Percentiles rank a stretch among this genome's conserved stretches.
Evolutionary conservation across 2,888 invertebrate species (phyloP).

Genomic region (Acanthacorydalis orientalis): DNA sequence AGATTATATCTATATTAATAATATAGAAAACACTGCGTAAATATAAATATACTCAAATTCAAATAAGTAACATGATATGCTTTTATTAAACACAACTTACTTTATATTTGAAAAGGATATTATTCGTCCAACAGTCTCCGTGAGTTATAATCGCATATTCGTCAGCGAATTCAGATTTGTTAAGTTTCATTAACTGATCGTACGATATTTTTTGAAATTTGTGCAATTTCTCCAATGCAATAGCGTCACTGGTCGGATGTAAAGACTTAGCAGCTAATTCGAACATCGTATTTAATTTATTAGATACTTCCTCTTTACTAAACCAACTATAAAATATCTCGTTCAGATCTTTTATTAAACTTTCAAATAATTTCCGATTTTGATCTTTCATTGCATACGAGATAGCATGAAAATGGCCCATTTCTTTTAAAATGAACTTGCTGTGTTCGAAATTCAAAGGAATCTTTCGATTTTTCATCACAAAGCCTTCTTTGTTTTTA

Average conservation of each 20-base stretch:
- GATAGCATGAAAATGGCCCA: conserved; percentile 18
- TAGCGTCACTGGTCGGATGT: conserved; percentile 7
- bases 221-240: conserved; percentile 8
- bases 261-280: conserved; percentile 9
- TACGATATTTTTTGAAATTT: conserved; percentile 7
- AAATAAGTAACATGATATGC: too few species aligned
- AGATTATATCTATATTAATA: too few species aligned
- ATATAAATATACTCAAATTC: too few species aligned
- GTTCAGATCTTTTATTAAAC: conserved; percentile 9
- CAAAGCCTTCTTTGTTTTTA: conserved; percentile 12
- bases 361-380: conserved; percentile 13
- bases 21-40: too few species aligned
- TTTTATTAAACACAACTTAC: too few species aligned
- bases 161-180: conserved; percentile 9
- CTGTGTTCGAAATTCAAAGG: conserved; percentile 17
- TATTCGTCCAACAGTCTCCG: conserved; percentile 16
- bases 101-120: conserved; percentile 15
- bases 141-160: conserved; percentile 15
- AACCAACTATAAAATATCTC: conserved; percentile 10
- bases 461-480: conserved; percentile 12
- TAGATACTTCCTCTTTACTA: background rate
- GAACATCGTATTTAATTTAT: background rate
- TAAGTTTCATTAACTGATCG: conserved; percentile 2
- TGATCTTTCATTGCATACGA: conserved; percentile 16
- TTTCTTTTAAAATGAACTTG: conserved; percentile 14